A percentile compares a stretch with the other conserved stretches of the same genome.
Evolutionary conservation across 2,888 invertebrate genomes (phyloP).

Genomic region (Lysandra bellargus): DNA sequence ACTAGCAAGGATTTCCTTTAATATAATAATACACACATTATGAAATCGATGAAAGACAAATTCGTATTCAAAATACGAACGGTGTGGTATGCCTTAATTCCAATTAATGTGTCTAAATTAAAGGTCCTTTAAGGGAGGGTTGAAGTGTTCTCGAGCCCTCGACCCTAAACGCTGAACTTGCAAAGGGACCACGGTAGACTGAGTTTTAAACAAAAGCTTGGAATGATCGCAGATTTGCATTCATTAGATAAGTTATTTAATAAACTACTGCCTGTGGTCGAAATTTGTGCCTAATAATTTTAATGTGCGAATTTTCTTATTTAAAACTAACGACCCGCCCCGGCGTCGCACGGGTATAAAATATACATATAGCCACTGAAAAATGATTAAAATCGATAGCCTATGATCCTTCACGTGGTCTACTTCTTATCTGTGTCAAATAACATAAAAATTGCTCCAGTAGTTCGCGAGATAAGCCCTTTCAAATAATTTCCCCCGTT

Average conservation of each 20-base stretch:
- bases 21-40: too few relatives aligned
- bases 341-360: too few relatives aligned
- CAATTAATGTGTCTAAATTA: neutral
- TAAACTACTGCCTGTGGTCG: neutral
- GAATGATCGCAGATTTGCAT: slow-evolving; percentile 8
- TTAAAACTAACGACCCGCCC: too few relatives aligned
- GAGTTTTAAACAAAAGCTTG: neutral
- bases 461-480: too few relatives aligned
- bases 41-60: neutral
- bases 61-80: neutral
- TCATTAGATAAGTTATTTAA: neutral
- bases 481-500: too few relatives aligned
- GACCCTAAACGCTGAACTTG: neutral
- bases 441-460: too few relatives aligned
- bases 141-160: neutral
- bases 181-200: neutral
- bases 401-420: too few relatives aligned
- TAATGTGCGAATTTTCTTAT: neutral
- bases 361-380: too few relatives aligned
- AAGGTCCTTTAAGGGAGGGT: neutral
- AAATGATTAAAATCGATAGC: too few relatives aligned
- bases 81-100: neutral
- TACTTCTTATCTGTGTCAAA: too few relatives aligned
- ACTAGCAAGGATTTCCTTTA: too few relatives aligned
- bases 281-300: neutral